phyloP scores from a whole-genome alignment of 1,140 invertebrate genomes.

The Dolichoris vasculosae region DNA sequence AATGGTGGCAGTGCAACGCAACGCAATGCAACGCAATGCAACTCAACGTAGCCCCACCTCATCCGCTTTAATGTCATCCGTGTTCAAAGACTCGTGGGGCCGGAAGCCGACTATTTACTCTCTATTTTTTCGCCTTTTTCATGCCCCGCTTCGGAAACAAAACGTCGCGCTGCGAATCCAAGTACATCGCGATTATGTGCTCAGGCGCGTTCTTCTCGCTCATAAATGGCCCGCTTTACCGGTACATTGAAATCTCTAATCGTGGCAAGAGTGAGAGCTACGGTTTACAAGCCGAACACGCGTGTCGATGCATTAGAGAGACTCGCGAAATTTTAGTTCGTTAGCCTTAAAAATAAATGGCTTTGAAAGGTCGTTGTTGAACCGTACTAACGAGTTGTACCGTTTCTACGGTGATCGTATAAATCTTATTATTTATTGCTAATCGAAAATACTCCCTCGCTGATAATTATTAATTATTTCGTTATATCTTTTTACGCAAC shows the following conservation, averaged over 20 bases:
- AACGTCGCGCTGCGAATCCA: not conserved
- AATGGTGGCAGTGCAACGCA: slow-evolving; percentile 53
- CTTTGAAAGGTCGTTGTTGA: too few relatives aligned
- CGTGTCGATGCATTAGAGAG: not conserved
- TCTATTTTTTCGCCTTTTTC: slow-evolving; percentile 51
- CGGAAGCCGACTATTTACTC: slow-evolving; percentile 67
- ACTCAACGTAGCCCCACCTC: slow-evolving; percentile 61
- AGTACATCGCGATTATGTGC: slow-evolving; percentile 29
- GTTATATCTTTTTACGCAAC: too few relatives aligned
- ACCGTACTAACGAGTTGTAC: too few relatives aligned
- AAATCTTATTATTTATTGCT: too few relatives aligned
- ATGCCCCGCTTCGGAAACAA: slow-evolving; percentile 36
- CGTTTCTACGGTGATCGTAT: not conserved
- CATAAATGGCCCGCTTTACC: slow-evolving; percentile 54
- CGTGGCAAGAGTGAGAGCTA: slow-evolving; percentile 53
- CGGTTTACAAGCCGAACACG: not conserved
- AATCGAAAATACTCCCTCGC: too few relatives aligned
- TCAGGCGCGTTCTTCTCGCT: not conserved
- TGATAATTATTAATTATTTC: too few relatives aligned
- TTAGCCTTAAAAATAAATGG: too few relatives aligned
- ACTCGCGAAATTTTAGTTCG: not conserved
- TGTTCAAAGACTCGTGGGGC: slow-evolving; percentile 56
- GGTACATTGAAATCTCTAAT: slow-evolving; percentile 59
- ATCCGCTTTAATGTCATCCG: slow-evolving; percentile 65
- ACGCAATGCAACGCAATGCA: not conserved